Evolutionary conservation across 2,888 invertebrate genomes (phyloP).

Genomic region (Troides helena): DNA sequence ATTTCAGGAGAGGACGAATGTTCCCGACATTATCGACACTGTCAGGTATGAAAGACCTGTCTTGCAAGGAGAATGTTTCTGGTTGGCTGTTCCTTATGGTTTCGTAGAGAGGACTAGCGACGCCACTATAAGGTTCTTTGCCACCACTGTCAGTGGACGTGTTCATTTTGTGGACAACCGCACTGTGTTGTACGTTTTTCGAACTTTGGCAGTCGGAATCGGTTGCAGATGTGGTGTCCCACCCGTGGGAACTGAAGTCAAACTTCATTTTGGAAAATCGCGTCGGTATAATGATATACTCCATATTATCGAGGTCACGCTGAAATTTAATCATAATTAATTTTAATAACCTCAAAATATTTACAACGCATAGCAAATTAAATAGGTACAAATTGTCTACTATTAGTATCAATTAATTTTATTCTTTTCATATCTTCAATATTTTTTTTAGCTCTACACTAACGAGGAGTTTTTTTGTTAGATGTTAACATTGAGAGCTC

Average conservation of each 20-base stretch:
- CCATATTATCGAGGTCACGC: conserved; percentile 60
- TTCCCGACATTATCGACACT: conserved; percentile 40
- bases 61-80: conserved; percentile 41
- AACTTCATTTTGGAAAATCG: conserved; percentile 53
- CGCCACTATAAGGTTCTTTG: conserved; percentile 53
- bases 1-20: conserved; percentile 42
- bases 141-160: conserved; percentile 56
- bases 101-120: conserved; percentile 58
- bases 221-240: conserved; percentile 60
- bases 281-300: conserved; percentile 67
- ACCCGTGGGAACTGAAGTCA: conserved; percentile 54
- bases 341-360: neutral
- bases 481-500: too few species aligned
- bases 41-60: conserved; percentile 55
- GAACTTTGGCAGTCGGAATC: conserved; percentile 64
- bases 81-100: conserved; percentile 49
- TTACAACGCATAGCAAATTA: too few species aligned
- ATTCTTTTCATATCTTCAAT: too few species aligned
- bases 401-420: too few species aligned
- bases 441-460: too few species aligned
- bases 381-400: too few species aligned
- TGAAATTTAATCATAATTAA: conserved; percentile 40
- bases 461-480: too few species aligned
- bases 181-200: conserved; percentile 52
- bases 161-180: conserved; percentile 50